Base-by-base conservation (phyloP, 2,888 invertebrate species). In the Cerastis rubricosa region DNA sequence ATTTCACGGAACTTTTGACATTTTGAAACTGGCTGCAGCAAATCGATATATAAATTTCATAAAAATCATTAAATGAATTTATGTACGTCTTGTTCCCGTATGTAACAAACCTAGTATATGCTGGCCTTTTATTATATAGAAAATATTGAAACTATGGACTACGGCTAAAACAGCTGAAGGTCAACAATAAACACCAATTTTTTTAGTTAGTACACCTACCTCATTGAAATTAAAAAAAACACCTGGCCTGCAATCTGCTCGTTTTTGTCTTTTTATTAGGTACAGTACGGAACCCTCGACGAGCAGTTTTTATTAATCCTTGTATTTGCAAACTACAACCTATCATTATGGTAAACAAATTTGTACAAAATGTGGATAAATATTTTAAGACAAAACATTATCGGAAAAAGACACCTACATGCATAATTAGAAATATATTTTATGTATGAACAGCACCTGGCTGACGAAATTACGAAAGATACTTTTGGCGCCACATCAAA, bases 281-380 rank as follows among this genome's bases (percentile, higher is more conserved):
- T n/a, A n/a, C n/a, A n/a, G 25, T 29, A 45, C 8, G 29, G 29
- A 45, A 57, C 14, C 59, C 29, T 47, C 12, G 17, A 35, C 17
- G 12, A 64, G 6, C 11, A 17, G 22, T n/a, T 59, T 59, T n/a
- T n/a, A n/a, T 29, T 17, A 59, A 59, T 29, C 29, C 17, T 29
- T 59, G 17, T 59, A 19, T 29, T 3, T 29, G 59, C 29, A 4
- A 19, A 19, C 29, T 61, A 29, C 9, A 17, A 40, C 12, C n/a
- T 11, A 22, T 45, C 17, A 63, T 5, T 78, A 61, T 35, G 72
- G 61, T 51, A 80, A 81, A 77, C 11, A 8, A 80, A 47, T 54
- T 73, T 80, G 71, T 72, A 80, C 81, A 72, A n/a, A 70, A 17
- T 49, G 22, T 43, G 25, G 14, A n/a, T 45, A 51, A 49, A 17